Conservation (phyloP, 2,888 invertebrate species). For the Branchellion lobata region DNA sequence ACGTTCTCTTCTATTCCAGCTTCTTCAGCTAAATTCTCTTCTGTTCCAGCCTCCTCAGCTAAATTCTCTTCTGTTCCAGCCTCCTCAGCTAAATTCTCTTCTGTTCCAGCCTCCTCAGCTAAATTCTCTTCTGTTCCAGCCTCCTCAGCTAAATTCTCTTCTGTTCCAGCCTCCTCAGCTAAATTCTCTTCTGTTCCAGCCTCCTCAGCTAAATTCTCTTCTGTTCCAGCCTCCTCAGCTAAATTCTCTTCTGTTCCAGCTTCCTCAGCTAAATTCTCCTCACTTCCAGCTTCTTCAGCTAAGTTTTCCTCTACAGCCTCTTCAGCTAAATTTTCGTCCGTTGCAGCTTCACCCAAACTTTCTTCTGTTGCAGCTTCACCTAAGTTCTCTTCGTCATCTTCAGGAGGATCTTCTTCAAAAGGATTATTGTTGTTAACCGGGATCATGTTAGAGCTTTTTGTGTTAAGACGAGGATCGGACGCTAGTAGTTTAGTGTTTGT, state of each 20-base stretch:
- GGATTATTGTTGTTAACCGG: slow-evolving; percentile 1
- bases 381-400: slow-evolving; percentile 1
- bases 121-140: neutral
- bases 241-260: neutral
- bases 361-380: neutral
- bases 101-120: neutral
- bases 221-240: neutral
- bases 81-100: neutral
- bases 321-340: neutral
- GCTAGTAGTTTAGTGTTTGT: neutral
- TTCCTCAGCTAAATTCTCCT: neutral
- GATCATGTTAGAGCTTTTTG: neutral
- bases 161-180: neutral
- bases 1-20: neutral
- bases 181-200: neutral
- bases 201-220: neutral
- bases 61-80: neutral
- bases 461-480: neutral
- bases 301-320: neutral
- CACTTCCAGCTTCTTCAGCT: neutral
- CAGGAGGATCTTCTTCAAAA: neutral
- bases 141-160: neutral
- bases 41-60: neutral
- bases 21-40: neutral
- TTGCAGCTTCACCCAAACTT: neutral